Evolutionary conservation across 2,888 invertebrate species (phyloP), one percentile per base, ranked within the genome.

Genomic region (Tenthredo mesomela): DNA sequence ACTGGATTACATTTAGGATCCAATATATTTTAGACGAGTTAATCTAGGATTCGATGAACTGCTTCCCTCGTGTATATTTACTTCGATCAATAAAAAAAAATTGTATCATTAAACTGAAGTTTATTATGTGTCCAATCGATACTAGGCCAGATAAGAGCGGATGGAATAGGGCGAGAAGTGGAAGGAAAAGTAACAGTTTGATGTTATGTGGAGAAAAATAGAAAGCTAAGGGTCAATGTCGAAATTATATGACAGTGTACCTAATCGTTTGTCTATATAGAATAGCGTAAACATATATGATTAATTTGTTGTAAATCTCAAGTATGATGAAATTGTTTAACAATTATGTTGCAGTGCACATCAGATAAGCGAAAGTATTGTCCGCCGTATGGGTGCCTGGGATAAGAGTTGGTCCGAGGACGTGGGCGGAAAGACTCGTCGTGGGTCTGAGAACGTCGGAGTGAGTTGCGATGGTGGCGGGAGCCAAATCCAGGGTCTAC

Each of bases 381-480:
- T 91, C 91, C 92, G 91, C 92, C 93, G 93, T 90, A 93, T 93
- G 93, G 93, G 93, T 93, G 93, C 93, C 93, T 92, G 93, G 93
- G 91, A 91, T 92, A 89, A 92, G 89, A 90, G 90, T 90, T 89
- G 91, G 90, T 90, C 90, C 87, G 92, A 87, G 91, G 92, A 90
- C 92, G 92, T 90, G 92, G 92, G 88, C 82, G 82, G 67, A 67
- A 67, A 67, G 82, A 82, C 47, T 82, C 82, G 92, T 90, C 87
- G 90, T 78, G 82, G 80, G 91, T 90, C 89, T 89, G 86, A 89
- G 86, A 85, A 82, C 82, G 88, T 87, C 87, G 88, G 89, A 87
- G 89, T 89, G 85, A 86, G 87, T 85, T 90, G 91, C 90, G 88
- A 91, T 91, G 91, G 90, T 91, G 91, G 89, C 87, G 90, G 90